Base-by-base conservation (phyloP, 2,888 invertebrate genomes). In the Antheraea yamamai region DNA sequence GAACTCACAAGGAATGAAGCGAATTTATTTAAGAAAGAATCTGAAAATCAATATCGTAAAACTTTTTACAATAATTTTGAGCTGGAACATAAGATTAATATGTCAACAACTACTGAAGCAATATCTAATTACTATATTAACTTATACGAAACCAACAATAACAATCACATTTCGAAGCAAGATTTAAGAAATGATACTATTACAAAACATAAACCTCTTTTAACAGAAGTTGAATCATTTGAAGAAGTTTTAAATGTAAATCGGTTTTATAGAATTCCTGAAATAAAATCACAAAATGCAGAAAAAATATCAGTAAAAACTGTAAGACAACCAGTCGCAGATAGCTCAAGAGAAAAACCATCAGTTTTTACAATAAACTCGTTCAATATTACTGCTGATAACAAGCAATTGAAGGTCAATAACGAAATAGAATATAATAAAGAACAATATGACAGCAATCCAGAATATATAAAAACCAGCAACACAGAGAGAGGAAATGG, bases 401-500 rank as follows among this genome's bases (percentile, higher is more conserved):
- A 23, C 8, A 4, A 39, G 20, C 18, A 39, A 18, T 8, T 68
- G 20, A 68, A 30, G 35, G 20, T 39, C 4, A 12, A 68, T 68
- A 14, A 68, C 4, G 35, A 39, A 8, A 8, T 18, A 18, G 20
- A 35, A 18, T 6, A 68, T 68, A 58, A 58, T 58, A 68, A 68
- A 35, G 8, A 8, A 35, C 68, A 30, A 16, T 16, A 30, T 30
- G 14, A 66, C 26, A 18, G 2, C 10, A 66, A 66, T 66, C 8
- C 35, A 35, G 18, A 0, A n/a, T 39, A 23, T 47, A 66, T 26
- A 51, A 14, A 26, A 52, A 73, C 47, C n/a, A 66, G 64, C 20
- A 74, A 68, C 0, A 74, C 75, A n/a, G 73, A 75, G n/a, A 77
- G 73, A 23, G 3, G 58, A 8, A 78, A 74, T 30, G 74, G 77